A percentile compares a stretch with the other conserved stretches of the same genome.
Conservation (phyloP, 2,797 vertebrate genomes). For the Crocodylus rhombifer region DNA sequence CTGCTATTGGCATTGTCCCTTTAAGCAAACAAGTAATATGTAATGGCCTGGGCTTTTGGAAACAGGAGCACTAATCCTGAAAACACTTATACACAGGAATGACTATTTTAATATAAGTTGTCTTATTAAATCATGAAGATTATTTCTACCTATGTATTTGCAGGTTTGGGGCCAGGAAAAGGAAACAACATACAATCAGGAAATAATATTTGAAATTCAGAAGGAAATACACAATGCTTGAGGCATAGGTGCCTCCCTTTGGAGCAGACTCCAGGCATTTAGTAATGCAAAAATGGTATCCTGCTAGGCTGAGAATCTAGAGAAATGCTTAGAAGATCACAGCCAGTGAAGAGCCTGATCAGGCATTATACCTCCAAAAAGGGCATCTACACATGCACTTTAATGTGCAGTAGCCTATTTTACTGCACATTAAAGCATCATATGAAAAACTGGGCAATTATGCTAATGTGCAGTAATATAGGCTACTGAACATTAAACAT, state of each 20-base stretch:
- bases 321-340: not conserved
- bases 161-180: not conserved
- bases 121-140: not conserved
- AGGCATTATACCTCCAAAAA: constrained; percentile 5
- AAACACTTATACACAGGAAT: constrained; percentile 5
- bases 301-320: not conserved
- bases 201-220: constrained; percentile 25
- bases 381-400: not conserved
- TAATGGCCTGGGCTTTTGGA: not conserved
- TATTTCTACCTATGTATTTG: not conserved
- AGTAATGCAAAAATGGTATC: not conserved
- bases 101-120: constrained; percentile 3
- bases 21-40: constrained; percentile 13
- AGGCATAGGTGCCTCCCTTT: not conserved
- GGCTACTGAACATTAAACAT: too few relatives aligned
- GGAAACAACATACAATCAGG: not conserved
- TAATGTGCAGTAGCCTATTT: too few relatives aligned
- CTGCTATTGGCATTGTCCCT: not conserved
- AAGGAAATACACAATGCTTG: not conserved
- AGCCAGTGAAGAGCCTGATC: not conserved
- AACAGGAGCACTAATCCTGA: not conserved
- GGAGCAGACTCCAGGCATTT: constrained; percentile 18
- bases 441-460: too few relatives aligned
- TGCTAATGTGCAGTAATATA: too few relatives aligned
- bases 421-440: too few relatives aligned